Conservation (phyloP, 2,888 invertebrate genomes). For the Lycocerus yunnanus region DNA sequence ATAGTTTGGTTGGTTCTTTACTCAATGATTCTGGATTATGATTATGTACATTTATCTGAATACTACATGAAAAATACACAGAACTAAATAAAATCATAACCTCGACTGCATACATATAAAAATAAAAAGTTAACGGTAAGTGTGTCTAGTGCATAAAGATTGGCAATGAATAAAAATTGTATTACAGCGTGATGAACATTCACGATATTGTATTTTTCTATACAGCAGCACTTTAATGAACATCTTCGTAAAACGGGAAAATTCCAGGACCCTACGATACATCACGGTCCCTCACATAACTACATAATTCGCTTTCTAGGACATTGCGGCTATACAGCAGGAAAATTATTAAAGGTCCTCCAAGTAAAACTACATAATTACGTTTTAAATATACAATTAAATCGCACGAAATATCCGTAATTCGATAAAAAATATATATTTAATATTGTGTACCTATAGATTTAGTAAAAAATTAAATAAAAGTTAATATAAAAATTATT, state of each 20-base stretch:
- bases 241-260: constrained; percentile 15
- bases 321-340: constrained; percentile 33
- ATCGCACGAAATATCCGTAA: not conserved
- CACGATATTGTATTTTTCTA: constrained; percentile 17
- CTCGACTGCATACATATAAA: not conserved
- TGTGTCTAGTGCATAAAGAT: constrained; percentile 2
- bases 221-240: constrained; percentile 25
- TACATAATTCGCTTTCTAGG: constrained; percentile 40
- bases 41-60: too few species aligned
- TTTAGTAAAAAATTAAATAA: too few species aligned
- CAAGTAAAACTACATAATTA: not conserved
- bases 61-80: not conserved
- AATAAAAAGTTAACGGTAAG: not conserved
- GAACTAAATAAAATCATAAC: not conserved
- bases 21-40: too few species aligned
- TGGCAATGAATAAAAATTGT: constrained; percentile 23
- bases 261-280: constrained; percentile 13
- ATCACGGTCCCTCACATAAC: constrained; percentile 30
- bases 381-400: not conserved
- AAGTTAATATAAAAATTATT: not conserved
- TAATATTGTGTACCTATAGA: too few species aligned
- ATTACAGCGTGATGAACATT: constrained; percentile 20
- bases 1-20: not conserved
- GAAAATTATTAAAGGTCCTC: not conserved
- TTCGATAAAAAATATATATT: not conserved